phyloP scores from a whole-genome alignment of 2,888 invertebrate genomes.

The Synanthedon tipuliformis region DNA sequence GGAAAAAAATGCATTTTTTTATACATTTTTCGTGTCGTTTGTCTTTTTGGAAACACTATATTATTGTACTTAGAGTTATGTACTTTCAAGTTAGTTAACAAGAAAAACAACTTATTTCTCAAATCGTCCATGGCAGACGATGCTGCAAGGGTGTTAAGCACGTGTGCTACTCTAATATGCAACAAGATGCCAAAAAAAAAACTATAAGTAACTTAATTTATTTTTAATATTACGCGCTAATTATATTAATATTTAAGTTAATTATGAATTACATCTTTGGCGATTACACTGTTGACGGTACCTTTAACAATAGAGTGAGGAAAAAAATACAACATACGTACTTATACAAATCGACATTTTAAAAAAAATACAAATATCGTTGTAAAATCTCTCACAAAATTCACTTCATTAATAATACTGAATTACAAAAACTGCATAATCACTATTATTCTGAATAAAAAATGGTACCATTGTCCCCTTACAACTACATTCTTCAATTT shows the following conservation, averaged over 20 bases:
- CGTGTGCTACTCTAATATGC: background rate
- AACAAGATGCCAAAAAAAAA: background rate
- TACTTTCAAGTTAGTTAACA: no score
- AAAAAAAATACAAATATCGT: constrained; percentile 52
- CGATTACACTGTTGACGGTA: constrained; percentile 64
- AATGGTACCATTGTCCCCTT: constrained; percentile 47
- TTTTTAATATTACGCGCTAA: constrained; percentile 12
- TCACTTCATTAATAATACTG: constrained; percentile 51
- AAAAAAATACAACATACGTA: constrained; percentile 16
- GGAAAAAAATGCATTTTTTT: no score
- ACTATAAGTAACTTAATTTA: background rate
- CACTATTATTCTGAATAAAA: constrained; percentile 22
- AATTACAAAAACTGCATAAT: constrained; percentile 38
- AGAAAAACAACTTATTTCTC: no score
- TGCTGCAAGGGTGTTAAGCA: background rate
- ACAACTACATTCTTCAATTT: constrained; percentile 27
- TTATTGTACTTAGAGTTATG: no score
- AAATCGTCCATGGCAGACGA: no score
- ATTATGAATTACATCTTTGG: constrained; percentile 67
- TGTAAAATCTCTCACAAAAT: constrained; percentile 66
- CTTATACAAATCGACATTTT: constrained; percentile 12
- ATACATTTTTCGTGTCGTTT: no score
- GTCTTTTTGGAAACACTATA: no score
- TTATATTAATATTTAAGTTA: constrained; percentile 34
- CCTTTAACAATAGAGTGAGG: constrained; percentile 31